phyloP scores from a whole-genome alignment of 2,797 vertebrate genomes.

The Mallotus villosus region DNA sequence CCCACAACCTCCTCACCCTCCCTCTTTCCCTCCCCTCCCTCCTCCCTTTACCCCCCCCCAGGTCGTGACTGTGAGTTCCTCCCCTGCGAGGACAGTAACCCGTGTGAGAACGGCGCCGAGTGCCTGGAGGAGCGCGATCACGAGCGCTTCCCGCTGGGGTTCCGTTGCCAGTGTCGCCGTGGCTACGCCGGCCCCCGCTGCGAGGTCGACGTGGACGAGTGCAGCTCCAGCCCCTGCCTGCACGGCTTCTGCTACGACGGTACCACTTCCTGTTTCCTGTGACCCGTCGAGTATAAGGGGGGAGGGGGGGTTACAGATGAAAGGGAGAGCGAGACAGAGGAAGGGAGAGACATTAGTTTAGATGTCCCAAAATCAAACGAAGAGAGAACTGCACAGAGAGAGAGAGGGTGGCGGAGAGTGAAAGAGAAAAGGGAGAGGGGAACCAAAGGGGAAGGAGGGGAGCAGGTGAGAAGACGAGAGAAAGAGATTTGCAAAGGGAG shows the following conservation, averaged over 20 bases:
- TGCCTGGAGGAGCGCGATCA: conserved; percentile 78
- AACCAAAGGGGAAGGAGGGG: conserved; percentile 6
- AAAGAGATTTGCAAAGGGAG: conserved; percentile 22
- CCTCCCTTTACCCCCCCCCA: conserved; percentile 44
- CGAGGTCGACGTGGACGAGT: conserved; percentile 84
- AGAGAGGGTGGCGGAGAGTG: too few relatives aligned
- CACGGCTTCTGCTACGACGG: conserved; percentile 83
- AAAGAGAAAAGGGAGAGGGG: background rate
- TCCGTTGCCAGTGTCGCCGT: conserved; percentile 75
- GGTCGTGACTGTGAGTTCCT: conserved; percentile 80
- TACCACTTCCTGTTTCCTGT: conserved; percentile 37
- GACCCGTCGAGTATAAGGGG: background rate
- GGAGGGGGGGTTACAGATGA: background rate
- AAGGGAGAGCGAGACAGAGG: too few relatives aligned
- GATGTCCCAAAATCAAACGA: too few relatives aligned
- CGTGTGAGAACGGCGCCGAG: conserved; percentile 79
- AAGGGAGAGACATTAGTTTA: too few relatives aligned
- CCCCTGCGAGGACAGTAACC: conserved; percentile 78
- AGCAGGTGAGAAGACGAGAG: background rate
- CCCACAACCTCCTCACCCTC: too few relatives aligned
- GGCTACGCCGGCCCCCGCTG: conserved; percentile 80
- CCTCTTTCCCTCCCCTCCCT: background rate
- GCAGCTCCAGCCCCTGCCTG: conserved; percentile 78
- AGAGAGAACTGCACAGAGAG: too few relatives aligned
- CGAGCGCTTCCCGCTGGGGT: conserved; percentile 75